Conservation (phyloP, 2,888 invertebrate species). For the Physocephala rufipes region DNA sequence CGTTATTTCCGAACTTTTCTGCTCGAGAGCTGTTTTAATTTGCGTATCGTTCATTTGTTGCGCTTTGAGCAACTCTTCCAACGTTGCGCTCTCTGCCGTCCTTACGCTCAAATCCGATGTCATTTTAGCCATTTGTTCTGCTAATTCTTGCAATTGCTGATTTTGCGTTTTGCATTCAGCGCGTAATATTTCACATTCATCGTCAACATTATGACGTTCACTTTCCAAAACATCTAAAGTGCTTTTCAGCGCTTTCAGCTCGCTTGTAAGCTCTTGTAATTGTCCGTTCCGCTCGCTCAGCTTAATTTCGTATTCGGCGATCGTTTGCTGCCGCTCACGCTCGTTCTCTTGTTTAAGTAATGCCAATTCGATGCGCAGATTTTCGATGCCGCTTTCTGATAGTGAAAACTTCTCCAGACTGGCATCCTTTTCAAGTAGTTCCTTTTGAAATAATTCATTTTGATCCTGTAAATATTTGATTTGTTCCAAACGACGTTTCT, state of each 20-base stretch:
- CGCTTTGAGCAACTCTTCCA: slow-evolving; percentile 55
- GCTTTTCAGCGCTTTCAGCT: slow-evolving; percentile 48
- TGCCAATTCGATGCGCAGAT: slow-evolving; percentile 54
- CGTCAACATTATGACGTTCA: slow-evolving; percentile 49
- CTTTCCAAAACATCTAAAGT: slow-evolving; percentile 48
- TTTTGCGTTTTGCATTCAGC: slow-evolving; percentile 54
- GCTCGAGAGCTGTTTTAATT: slow-evolving; percentile 43
- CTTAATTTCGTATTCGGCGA: slow-evolving; percentile 45
- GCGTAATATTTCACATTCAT: slow-evolving; percentile 54
- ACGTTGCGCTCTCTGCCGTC: slow-evolving; percentile 53
- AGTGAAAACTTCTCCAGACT: slow-evolving; percentile 62
- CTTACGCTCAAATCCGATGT: slow-evolving; percentile 54
- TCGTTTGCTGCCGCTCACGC: slow-evolving; percentile 48
- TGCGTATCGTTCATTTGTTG: slow-evolving; percentile 47
- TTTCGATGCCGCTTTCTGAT: slow-evolving; percentile 56
- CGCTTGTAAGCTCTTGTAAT: slow-evolving; percentile 46
- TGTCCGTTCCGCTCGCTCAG: slow-evolving; percentile 51
- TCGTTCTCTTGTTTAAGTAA: slow-evolving; percentile 55
- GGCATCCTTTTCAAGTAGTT: slow-evolving; percentile 57
- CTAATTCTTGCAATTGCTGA: slow-evolving; percentile 50
- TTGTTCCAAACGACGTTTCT: slow-evolving; percentile 53
- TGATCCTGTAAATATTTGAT: slow-evolving; percentile 55
- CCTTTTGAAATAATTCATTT: slow-evolving; percentile 55
- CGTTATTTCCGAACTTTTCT: slow-evolving; percentile 41
- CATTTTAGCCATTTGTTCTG: slow-evolving; percentile 51